Conservation (phyloP, 2,888 invertebrate genomes). For the Hofmannophila pseudospretella region DNA sequence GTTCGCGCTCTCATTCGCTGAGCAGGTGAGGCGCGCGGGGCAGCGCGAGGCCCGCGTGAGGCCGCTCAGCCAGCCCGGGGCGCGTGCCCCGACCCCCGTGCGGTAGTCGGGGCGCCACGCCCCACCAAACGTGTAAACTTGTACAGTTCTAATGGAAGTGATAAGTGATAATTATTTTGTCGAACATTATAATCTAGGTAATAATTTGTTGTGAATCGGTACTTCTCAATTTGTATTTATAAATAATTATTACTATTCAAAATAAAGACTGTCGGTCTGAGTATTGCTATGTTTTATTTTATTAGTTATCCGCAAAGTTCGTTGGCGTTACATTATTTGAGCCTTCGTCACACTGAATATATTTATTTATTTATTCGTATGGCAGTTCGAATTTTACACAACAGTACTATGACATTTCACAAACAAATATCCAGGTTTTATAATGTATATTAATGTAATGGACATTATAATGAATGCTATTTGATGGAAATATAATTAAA, state of each 20-base stretch:
- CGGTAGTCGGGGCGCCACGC: slow-evolving; percentile 11
- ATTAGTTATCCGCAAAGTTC: too few species aligned
- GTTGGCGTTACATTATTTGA: too few species aligned
- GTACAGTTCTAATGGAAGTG: slow-evolving; percentile 68
- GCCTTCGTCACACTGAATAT: too few species aligned
- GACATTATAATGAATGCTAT: too few species aligned
- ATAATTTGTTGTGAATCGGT: slow-evolving; percentile 75
- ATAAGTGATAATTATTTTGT: slow-evolving; percentile 71
- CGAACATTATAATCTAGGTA: slow-evolving; percentile 69
- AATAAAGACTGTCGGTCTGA: slow-evolving; percentile 73
- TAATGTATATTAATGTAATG: too few species aligned
- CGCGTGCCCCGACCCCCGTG: slow-evolving; percentile 7
- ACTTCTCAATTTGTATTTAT: slow-evolving; percentile 78
- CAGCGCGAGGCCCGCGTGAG: slow-evolving; percentile 16
- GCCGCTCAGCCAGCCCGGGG: slow-evolving; percentile 11
- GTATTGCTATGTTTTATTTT: slow-evolving; percentile 28
- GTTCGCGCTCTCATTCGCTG: slow-evolving; percentile 79
- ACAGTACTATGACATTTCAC: too few species aligned
- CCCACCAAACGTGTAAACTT: slow-evolving; percentile 30
- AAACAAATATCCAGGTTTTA: too few species aligned
- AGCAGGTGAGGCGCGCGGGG: slow-evolving; percentile 79
- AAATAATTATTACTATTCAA: slow-evolving; percentile 62
- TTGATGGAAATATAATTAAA: too few species aligned
- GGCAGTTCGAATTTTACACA: too few species aligned
- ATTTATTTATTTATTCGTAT: too few species aligned